These are phyloP conservation scores for Brachymystax lenok DNA, from an alignment of 2,797 vertebrate species.

Conservation along the genomic window DNA sequence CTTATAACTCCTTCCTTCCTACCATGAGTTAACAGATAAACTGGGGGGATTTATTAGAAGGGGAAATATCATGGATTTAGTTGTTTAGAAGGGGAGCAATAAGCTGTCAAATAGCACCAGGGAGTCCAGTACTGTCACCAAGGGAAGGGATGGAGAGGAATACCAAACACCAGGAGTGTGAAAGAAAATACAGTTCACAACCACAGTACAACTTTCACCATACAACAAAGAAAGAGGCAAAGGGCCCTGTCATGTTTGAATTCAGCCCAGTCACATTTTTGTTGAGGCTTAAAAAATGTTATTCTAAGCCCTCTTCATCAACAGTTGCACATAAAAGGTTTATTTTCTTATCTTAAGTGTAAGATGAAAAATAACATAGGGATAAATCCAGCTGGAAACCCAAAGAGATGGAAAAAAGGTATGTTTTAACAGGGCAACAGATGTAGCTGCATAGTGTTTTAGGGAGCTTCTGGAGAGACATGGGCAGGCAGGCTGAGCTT, in stretches of 20 bases:
- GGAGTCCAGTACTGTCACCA: neutral
- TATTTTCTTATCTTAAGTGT: conserved; percentile 7
- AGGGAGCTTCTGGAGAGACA: conserved; percentile 12
- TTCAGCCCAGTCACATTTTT: neutral
- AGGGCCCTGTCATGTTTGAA: neutral
- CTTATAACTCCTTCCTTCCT: neutral
- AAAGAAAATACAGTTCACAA: neutral
- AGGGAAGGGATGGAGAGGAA: neutral
- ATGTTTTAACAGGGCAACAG: neutral
- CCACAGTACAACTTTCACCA: neutral
- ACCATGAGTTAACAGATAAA: conserved; percentile 8
- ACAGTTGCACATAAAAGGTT: neutral
- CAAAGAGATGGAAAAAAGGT: neutral
- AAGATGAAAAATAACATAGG: neutral
- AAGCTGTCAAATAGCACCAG: conserved; percentile 19
- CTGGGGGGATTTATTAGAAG: conserved; percentile 11
- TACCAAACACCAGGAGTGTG: neutral
- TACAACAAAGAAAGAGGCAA: conserved; percentile 3
- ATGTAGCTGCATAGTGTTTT: conserved; percentile 8
- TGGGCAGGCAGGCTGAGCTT: conserved; percentile 1
- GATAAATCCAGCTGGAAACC: conserved; percentile 3
- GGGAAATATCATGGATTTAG: conserved; percentile 7
- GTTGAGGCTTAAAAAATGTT: neutral
- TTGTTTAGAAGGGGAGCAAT: conserved; percentile 22
- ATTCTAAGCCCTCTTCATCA: neutral